These are phyloP conservation scores for Scytalopus superciliaris DNA, from an alignment of 2,113 vertebrate species.

Conservation along the genomic window DNA sequence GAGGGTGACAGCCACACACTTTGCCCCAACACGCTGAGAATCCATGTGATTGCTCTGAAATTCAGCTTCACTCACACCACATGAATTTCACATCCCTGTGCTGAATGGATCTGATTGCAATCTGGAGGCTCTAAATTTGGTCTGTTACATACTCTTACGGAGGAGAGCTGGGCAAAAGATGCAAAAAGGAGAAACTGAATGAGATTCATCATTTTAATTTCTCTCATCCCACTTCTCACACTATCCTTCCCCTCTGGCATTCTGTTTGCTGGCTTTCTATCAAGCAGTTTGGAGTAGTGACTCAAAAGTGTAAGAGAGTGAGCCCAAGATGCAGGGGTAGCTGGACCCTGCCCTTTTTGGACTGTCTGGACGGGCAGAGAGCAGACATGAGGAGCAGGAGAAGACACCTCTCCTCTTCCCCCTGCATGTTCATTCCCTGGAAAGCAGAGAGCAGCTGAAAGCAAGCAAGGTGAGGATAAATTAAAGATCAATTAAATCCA, in stretches of 20 bases:
- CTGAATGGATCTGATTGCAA: slow-evolving; percentile 2
- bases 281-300: not conserved
- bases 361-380: not conserved
- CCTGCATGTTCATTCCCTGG: not conserved
- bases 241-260: not conserved
- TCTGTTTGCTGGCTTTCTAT: not conserved
- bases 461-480: not conserved
- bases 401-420: not conserved
- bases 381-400: not conserved
- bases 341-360: not conserved
- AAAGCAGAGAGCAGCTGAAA: not conserved
- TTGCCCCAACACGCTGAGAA: not conserved
- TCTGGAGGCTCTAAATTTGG: slow-evolving; percentile 8
- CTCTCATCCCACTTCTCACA: not conserved
- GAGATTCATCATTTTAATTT: not conserved
- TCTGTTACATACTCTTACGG: not conserved
- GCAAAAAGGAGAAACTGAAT: not conserved
- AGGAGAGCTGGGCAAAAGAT: not conserved
- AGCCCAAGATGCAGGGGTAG: not conserved
- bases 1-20: not conserved
- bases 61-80: not conserved
- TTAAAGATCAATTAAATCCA: not conserved
- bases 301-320: not conserved
- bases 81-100: accelerated
- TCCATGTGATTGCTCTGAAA: not conserved